Conservation (phyloP, 2,888 invertebrate species). For the Entomobrya multifasciata region DNA sequence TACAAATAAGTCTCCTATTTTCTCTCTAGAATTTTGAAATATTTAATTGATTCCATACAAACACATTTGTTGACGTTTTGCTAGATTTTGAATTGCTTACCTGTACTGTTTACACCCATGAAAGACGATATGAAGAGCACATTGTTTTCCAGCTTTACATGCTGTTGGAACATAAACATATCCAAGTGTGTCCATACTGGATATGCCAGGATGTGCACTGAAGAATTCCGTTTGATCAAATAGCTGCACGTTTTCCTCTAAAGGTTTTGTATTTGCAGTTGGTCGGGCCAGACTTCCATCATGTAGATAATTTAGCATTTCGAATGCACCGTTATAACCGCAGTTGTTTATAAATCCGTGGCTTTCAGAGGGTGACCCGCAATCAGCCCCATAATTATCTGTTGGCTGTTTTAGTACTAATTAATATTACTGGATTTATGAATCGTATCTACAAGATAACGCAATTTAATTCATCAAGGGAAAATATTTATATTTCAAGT, state of each 20-base stretch:
- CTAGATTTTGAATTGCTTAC: slow-evolving; percentile 56
- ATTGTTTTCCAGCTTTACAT: slow-evolving; percentile 71
- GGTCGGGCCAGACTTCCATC: slow-evolving; percentile 77
- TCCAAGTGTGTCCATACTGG: slow-evolving; percentile 72
- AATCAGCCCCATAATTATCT: slow-evolving; percentile 79
- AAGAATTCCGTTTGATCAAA: slow-evolving; percentile 79
- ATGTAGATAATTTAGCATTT: slow-evolving; percentile 80
- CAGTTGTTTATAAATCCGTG: slow-evolving; percentile 80
- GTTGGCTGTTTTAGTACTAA: slow-evolving; percentile 80
- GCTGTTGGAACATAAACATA: slow-evolving; percentile 78
- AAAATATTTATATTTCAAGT: too few relatives aligned
- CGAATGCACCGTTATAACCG: slow-evolving; percentile 80
- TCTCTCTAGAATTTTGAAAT: too few relatives aligned
- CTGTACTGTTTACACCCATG: slow-evolving; percentile 79
- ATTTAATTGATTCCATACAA: neutral
- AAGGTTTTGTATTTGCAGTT: slow-evolving; percentile 11
- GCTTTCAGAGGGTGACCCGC: slow-evolving; percentile 66
- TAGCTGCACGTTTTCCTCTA: slow-evolving; percentile 69
- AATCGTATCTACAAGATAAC: too few relatives aligned
- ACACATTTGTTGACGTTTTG: neutral
- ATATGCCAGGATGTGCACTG: slow-evolving; percentile 67
- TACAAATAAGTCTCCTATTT: slow-evolving; percentile 75
- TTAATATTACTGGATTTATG: too few relatives aligned
- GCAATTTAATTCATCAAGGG: too few relatives aligned
- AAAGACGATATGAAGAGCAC: slow-evolving; percentile 78